phyloP scores from a whole-genome alignment of 2,113 vertebrate species.

The Alligator sinensis region DNA sequence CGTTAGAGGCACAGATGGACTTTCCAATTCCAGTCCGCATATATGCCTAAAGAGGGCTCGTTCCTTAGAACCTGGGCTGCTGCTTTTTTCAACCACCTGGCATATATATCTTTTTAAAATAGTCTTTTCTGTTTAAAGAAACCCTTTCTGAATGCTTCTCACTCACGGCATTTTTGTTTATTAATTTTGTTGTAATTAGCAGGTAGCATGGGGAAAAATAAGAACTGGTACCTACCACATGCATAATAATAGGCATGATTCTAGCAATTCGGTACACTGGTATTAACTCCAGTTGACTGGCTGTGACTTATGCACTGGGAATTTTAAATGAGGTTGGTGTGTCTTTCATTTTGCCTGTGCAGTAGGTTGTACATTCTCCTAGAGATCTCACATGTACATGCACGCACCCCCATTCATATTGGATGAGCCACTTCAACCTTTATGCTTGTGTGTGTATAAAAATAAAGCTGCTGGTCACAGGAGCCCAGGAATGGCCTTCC shows the following conservation, averaged over 20 bases:
- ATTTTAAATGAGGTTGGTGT: not conserved
- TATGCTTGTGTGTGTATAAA: fast-evolving
- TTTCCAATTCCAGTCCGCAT: fast-evolving
- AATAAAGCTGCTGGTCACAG: not conserved
- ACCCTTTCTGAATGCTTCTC: not conserved
- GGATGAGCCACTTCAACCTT: not conserved
- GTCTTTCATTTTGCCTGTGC: not conserved
- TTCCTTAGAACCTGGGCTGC: not conserved
- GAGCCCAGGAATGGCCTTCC: not conserved
- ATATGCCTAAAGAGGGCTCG: not conserved
- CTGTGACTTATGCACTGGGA: not conserved
- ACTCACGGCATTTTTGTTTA: not conserved
- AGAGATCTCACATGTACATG: not conserved
- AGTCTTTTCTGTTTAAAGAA: not conserved
- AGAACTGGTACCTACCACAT: not conserved
- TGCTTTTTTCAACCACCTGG: not conserved
- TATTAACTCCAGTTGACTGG: not conserved
- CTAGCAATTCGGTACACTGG: not conserved
- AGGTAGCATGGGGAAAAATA: not conserved
- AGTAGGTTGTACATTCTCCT: fast-evolving
- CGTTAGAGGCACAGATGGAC: not conserved
- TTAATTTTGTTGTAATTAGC: not conserved
- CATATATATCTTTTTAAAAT: fast-evolving
- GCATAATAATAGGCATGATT: not conserved
- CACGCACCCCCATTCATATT: not conserved